Evolutionary conservation across 2,797 vertebrate species (phyloP), one percentile per base, ranked within the genome.

Genomic region (Channa striata): DNA sequence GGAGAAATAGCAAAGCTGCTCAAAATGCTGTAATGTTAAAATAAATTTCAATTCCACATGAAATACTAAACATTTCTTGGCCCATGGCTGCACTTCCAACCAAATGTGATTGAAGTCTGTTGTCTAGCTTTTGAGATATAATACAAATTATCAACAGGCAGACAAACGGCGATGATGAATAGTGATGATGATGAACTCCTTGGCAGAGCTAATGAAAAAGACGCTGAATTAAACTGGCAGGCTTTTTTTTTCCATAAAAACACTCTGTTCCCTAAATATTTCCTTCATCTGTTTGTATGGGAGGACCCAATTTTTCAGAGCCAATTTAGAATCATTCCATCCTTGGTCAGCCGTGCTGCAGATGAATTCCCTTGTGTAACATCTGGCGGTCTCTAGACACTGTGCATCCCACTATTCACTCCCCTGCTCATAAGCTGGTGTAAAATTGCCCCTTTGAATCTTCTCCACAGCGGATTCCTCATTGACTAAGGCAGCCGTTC

Each of bases 361-460:
- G 85, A 89, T 91, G 82, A 76, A 90, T 92, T 90, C 90, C 86
- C 86, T 80, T 65, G 83, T 86, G 86, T 72, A 81, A 84, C 81
- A 87, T 89, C 83, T 84, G 81, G 81, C 60, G 47, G 82, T 87
- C 81, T 90, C 87, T 79, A 72, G 83, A 74, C 79, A 63, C 58
- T 43, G 59, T 63, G 67, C 77, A 82, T 87, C 74, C 82, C 72
- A 86, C 81, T 78, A 77, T 89, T 90, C 82, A 74, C 75, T 87
- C 81, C 77, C 74, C 70, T 78, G 64, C 87, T 90, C 78, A 85
- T 90, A 91, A 93, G 83, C 82, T 91, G 82, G 78, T 90, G 87
- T 89, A 89, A 93, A 94, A 91, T 88, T 88, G 81, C 68, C 68
- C 84, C 84, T 92, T 92, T 92, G 89, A 90, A 90, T 87, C 68